Percentiles rank a stretch among this genome's conserved stretches.
These are phyloP conservation scores for Zaprionus lachaisei DNA, from an alignment of 1,140 invertebrate genomes.

Conservation along the genomic window DNA sequence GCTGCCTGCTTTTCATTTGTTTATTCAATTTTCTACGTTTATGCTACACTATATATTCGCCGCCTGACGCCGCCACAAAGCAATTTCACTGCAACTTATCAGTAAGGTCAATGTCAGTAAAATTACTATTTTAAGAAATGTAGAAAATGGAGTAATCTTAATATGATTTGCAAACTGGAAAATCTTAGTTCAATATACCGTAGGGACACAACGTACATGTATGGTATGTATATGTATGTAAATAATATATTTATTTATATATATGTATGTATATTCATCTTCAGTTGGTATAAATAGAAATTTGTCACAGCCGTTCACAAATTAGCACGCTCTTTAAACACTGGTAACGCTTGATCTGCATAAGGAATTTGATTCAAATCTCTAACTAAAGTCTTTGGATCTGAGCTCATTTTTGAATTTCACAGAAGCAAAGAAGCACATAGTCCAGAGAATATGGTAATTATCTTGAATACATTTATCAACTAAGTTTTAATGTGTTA, in stretches of 20 bases:
- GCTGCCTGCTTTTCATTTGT: slow-evolving; percentile 41
- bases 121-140: not conserved
- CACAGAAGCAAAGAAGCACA: not conserved
- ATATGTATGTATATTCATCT: no score
- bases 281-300: no score
- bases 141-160: not conserved
- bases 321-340: no score
- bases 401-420: not conserved
- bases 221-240: no score
- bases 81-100: not conserved
- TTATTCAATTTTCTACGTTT: slow-evolving; percentile 42
- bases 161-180: no score
- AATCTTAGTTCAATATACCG: no score
- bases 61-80: slow-evolving; percentile 7
- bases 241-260: no score
- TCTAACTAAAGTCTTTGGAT: not conserved
- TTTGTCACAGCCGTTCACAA: no score
- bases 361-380: not conserved
- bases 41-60: slow-evolving; percentile 21
- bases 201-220: no score
- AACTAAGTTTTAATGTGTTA: not conserved
- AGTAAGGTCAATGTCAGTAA: slow-evolving; percentile 61
- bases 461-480: not conserved
- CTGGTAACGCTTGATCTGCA: not conserved
- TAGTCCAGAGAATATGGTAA: not conserved